Base-by-base conservation (phyloP, 2,797 vertebrate genomes). In the Gila robusta region DNA sequence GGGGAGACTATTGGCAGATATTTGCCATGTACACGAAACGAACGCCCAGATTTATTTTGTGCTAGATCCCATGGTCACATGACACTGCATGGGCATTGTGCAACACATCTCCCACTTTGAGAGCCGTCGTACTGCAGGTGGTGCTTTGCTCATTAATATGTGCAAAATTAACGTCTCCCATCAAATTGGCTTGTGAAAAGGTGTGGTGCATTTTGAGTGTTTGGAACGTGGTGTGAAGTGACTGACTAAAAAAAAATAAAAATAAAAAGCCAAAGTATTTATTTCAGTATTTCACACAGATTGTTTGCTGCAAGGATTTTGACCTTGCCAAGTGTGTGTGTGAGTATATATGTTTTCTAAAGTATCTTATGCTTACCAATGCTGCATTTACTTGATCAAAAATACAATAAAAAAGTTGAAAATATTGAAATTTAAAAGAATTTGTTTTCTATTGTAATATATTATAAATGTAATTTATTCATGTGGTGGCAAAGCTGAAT, bases 21-120 rank as follows among this genome's bases (percentile, higher is more conserved):
- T 72, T 47, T 37, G 35, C 62, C 0, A 35, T 52, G 73, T 56
- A 69, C 82, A 84, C 66, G 52, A 47, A 79, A 54, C 49, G 67
- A 72, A 79, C 67, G 83, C 64, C 74, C 74, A 85, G 74, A 79
- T 85, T 85, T 85, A 56, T 83, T 77, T 62, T 69, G 82, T 56
- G 82, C 73, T 52, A 73, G 62, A 84, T 39, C 73, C 59, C 73
- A 14, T 52, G 82, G 62, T 79, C 83, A 70, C 76, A 71, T 71
- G 76, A 79, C 64, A 71, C 37, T 41, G 56, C 56, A 62, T 26
- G 66, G 83, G 83, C 37, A 79, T 85, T 79, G 64, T 79, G 52
- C 49, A 79, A 59, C 66, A 59, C 37, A 70, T n/a, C 74, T 79
- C 64, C 44, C 76, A 85, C 66, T 41, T 79, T 52, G 47, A 69